These are phyloP conservation scores for Ormyrus thymus DNA, from an alignment of 2,888 invertebrate genomes.

Conservation along the genomic window DNA sequence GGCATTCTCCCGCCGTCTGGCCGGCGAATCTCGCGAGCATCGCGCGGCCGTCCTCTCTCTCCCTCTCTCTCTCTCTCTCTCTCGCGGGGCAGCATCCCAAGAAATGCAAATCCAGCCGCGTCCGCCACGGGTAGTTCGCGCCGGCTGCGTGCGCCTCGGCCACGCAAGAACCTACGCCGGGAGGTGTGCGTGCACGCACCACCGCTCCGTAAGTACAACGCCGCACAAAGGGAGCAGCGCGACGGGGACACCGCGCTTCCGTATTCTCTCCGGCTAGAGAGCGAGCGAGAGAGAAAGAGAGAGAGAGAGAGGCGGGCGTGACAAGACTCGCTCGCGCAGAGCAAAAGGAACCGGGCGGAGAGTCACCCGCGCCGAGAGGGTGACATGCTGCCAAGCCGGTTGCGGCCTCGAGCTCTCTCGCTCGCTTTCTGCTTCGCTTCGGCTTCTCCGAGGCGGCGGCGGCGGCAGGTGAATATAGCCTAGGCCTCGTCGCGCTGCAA, in stretches of 20 bases:
- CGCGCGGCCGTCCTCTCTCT: too few species aligned
- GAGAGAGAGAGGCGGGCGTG: conserved; percentile 67
- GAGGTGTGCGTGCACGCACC: too few species aligned
- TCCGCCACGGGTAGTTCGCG: too few species aligned
- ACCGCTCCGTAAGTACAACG: too few species aligned
- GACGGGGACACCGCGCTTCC: conserved; percentile 52
- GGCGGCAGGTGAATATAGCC: conserved; percentile 73
- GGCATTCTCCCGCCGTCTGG: too few species aligned
- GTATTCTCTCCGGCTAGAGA: conserved; percentile 53
- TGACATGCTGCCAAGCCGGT: conserved; percentile 75
- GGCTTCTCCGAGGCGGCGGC: conserved; percentile 50
- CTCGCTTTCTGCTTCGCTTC: conserved; percentile 7
- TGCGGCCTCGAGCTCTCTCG: conserved; percentile 61
- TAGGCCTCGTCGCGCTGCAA: conserved; percentile 18
- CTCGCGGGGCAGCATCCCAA: background rate
- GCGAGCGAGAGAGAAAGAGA: conserved; percentile 1
- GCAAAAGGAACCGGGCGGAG: conserved; percentile 65
- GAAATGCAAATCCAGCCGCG: conserved; percentile 9
- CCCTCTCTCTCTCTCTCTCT: too few species aligned
- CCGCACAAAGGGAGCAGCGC: too few species aligned
- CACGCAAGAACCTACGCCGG: too few species aligned
- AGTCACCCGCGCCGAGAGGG: conserved; percentile 73
- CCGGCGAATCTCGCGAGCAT: too few species aligned
- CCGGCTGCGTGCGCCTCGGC: too few species aligned
- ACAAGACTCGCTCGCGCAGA: conserved; percentile 68